phyloP scores from a whole-genome alignment of 2,888 invertebrate species.

The Trichopria drosophilae region DNA sequence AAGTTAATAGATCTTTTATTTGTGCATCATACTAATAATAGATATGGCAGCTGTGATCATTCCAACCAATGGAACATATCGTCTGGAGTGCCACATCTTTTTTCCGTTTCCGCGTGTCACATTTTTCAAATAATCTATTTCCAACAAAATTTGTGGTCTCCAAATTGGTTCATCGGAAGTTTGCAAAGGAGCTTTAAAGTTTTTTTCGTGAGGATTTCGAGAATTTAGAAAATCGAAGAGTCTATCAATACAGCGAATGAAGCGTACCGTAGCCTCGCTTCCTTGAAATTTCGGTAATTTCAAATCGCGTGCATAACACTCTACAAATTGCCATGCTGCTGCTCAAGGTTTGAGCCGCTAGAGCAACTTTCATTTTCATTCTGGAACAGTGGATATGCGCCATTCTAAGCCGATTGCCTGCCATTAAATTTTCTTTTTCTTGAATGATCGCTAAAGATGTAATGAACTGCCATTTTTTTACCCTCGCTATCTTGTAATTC shows the following conservation, averaged over 20 bases:
- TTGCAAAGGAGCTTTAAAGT: conserved; percentile 13
- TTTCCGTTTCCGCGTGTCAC: conserved; percentile 1
- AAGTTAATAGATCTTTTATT: conserved; percentile 23
- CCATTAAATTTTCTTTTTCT: conserved; percentile 16
- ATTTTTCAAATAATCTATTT: conserved; percentile 10
- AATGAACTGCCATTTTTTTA: conserved; percentile 5
- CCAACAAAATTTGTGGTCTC: conserved; percentile 4
- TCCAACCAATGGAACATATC: conserved; percentile 15
- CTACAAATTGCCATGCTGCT: too few relatives aligned
- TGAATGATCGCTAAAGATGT: conserved; percentile 5
- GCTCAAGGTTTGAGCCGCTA: conserved; percentile 14
- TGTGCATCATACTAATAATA: too few relatives aligned
- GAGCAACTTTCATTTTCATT: conserved; percentile 15
- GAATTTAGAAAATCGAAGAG: conserved; percentile 24
- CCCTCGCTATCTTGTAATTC: too few relatives aligned
- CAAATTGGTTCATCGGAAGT: conserved; percentile 13
- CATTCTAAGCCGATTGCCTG: conserved; percentile 15
- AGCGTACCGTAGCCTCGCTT: conserved; percentile 14
- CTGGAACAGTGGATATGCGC: conserved; percentile 15
- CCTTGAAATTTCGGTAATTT: conserved; percentile 7
- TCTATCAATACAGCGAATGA: conserved; percentile 15
- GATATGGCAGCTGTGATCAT: conserved; percentile 11
- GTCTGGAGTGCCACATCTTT: background rate
- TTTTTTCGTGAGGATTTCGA: conserved; percentile 9
- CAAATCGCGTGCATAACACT: background rate